These are phyloP conservation scores for Ctenicera cuprea DNA, from an alignment of 2,888 invertebrate genomes.

Conservation along the genomic window DNA sequence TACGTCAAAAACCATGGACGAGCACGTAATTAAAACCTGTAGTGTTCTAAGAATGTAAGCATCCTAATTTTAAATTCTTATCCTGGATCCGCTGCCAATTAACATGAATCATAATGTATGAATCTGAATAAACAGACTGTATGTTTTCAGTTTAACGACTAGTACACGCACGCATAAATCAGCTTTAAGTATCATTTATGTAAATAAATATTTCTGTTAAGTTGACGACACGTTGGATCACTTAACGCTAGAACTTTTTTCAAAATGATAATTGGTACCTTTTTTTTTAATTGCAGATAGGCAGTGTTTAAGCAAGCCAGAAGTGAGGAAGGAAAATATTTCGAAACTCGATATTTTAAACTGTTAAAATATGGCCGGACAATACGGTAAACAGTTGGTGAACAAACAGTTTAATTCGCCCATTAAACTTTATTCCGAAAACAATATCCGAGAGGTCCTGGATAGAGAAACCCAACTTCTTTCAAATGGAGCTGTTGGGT, in stretches of 20 bases:
- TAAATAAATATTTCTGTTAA: not conserved
- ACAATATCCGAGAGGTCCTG: constrained; percentile 87
- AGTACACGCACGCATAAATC: constrained; percentile 7
- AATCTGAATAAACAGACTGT: constrained; percentile 29
- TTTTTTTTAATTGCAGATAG: constrained; percentile 19
- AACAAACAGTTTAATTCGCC: constrained; percentile 95
- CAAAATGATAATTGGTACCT: not conserved
- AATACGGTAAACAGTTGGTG: constrained; percentile 80
- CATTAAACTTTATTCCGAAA: constrained; percentile 88
- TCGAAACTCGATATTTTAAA: constrained; percentile 9
- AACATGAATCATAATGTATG: constrained; percentile 35
- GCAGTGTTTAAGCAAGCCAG: constrained; percentile 39
- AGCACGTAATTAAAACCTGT: constrained; percentile 23
- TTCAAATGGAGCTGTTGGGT: constrained; percentile 88
- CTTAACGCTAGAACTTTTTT: not conserved
- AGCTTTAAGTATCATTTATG: not conserved
- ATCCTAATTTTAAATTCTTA: constrained; percentile 35
- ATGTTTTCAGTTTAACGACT: not conserved
- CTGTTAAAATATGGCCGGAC: constrained; percentile 78
- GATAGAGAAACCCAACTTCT: constrained; percentile 86
- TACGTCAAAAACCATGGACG: constrained; percentile 12
- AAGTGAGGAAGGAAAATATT: constrained; percentile 23
- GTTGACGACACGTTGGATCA: too few species aligned
- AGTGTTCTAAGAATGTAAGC: constrained; percentile 15
- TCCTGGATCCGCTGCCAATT: constrained; percentile 24